Evolutionary conservation across 2,888 invertebrate genomes (phyloP).

Genomic region (Odontomyia ornata): DNA sequence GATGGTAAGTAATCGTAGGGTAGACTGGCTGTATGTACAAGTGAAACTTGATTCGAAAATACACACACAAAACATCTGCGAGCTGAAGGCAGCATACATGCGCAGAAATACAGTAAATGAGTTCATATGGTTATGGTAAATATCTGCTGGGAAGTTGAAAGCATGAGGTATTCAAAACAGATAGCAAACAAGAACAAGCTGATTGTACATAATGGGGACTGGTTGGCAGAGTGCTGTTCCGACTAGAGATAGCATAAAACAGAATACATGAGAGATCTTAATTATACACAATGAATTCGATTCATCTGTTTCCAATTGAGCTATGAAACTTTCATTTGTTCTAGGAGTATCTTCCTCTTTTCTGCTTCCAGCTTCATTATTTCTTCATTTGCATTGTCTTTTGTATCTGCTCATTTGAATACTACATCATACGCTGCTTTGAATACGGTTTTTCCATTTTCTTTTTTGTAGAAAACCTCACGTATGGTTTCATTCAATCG

Average conservation of each 20-base stretch:
- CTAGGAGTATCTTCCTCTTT: neutral
- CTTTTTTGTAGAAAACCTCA: neutral
- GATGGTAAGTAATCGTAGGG: neutral
- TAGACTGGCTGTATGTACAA: neutral
- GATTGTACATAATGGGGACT: neutral
- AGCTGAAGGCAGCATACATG: conserved; percentile 5
- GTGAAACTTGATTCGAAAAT: conserved; percentile 6
- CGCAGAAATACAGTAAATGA: conserved; percentile 29
- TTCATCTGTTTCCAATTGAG: neutral
- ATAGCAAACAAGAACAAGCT: neutral
- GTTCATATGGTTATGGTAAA: conserved; percentile 8
- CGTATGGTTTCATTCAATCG: neutral
- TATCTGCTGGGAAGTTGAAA: conserved; percentile 6
- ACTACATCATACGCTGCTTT: neutral
- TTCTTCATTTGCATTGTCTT: neutral
- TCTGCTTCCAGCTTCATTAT: neutral
- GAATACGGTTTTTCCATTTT: neutral
- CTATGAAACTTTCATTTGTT: neutral
- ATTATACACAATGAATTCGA: neutral
- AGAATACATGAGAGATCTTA: neutral
- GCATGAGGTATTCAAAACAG: neutral
- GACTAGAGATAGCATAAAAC: neutral
- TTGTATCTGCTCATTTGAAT: neutral
- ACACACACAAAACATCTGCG: neutral
- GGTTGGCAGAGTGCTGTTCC: neutral